Conservation (phyloP, 2,888 invertebrate species). For the Agrotis exclamationis region DNA sequence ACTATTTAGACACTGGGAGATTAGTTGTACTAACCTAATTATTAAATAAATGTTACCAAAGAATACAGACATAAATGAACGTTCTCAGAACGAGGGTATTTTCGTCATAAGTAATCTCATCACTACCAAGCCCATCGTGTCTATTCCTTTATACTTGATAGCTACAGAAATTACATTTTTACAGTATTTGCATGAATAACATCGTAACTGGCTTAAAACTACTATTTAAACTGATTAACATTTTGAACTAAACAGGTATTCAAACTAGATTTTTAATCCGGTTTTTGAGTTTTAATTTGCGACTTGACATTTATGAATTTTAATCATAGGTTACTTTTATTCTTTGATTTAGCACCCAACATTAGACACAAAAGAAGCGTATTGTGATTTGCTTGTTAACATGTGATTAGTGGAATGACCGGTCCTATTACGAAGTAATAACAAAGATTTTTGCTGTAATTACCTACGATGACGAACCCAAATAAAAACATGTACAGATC, state of each 20-base stretch:
- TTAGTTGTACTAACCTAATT: no score
- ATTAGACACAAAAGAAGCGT: not conserved
- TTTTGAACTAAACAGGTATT: constrained; percentile 22
- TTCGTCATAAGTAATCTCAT: not conserved
- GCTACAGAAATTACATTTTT: no score
- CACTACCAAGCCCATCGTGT: not conserved
- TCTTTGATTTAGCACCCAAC: not conserved
- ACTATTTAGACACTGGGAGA: no score
- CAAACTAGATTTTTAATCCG: constrained; percentile 25
- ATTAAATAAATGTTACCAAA: no score
- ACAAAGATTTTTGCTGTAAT: constrained; percentile 33
- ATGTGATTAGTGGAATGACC: not conserved
- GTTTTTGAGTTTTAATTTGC: not conserved
- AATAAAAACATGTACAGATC: not conserved
- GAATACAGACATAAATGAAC: no score
- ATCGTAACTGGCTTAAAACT: constrained; percentile 6
- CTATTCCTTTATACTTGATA: not conserved
- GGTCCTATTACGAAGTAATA: constrained; percentile 4
- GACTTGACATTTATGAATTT: constrained; percentile 3
- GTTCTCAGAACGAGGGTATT: not conserved
- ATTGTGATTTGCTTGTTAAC: not conserved
- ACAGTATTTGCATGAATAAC: not conserved
- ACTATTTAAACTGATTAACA: constrained; percentile 1
- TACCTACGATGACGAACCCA: not conserved
- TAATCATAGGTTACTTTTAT: not conserved